These are phyloP conservation scores for Cephus rjabovi DNA, from an alignment of 2,888 invertebrate genomes.

Conservation along the genomic window DNA sequence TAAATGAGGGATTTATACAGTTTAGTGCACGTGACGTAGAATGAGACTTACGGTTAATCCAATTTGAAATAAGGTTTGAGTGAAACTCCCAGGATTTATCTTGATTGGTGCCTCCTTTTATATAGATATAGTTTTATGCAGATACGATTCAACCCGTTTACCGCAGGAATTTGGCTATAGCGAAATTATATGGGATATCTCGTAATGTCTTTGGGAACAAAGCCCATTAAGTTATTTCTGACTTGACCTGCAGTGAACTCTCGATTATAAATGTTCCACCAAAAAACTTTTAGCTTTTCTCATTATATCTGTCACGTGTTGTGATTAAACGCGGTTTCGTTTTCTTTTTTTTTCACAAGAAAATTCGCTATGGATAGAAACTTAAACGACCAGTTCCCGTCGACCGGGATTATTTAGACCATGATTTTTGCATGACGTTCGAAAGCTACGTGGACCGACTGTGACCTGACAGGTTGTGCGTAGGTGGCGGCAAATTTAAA, in stretches of 20 bases:
- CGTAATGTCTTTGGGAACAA: background rate
- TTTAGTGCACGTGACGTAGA: background rate
- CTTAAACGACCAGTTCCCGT: background rate
- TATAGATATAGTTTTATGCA: background rate
- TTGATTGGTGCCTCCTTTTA: background rate
- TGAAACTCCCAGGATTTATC: conserved; percentile 1
- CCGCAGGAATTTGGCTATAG: background rate
- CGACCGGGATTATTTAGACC: too few relatives aligned
- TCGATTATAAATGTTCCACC: too few relatives aligned
- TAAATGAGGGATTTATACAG: conserved; percentile 1
- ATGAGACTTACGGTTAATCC: conserved; percentile 3
- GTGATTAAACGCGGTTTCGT: background rate
- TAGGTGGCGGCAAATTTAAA: background rate
- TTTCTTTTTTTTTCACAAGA: background rate
- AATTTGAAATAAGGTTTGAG: conserved; percentile 2
- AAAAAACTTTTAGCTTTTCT: too few relatives aligned
- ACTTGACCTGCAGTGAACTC: background rate
- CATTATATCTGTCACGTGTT: background rate
- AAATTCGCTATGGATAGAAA: background rate
- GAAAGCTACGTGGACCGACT: background rate
- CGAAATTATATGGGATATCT: background rate
- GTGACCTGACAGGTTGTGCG: background rate
- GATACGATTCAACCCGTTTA: background rate
- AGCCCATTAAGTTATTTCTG: background rate
- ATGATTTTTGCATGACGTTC: background rate